Conservation (phyloP, 2,797 vertebrate species). For the Falco novaeseelandiae region DNA sequence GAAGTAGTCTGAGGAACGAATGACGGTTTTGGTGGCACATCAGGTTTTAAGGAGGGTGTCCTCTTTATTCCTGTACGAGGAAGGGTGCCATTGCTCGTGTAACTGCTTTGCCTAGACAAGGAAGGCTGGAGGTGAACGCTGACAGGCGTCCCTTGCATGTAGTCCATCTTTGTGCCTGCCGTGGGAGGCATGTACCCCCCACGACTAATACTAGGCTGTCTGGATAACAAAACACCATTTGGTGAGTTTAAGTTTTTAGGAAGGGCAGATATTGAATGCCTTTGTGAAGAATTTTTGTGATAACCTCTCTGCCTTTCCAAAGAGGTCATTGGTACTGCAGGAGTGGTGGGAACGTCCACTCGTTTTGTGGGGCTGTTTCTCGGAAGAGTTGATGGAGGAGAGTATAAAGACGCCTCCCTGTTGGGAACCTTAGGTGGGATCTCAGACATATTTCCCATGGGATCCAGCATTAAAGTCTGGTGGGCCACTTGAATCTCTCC, state of each 20-base stretch:
- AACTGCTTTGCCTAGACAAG: conserved; percentile 93
- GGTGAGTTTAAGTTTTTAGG: conserved; percentile 92
- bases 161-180: conserved; percentile 93
- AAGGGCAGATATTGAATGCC: conserved; percentile 94
- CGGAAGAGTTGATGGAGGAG: conserved; percentile 94
- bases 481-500: conserved; percentile 89
- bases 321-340: conserved; percentile 91
- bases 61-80: conserved; percentile 95
- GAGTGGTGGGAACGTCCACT: conserved; percentile 92
- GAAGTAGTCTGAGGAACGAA: conserved; percentile 92
- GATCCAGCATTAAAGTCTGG: conserved; percentile 92
- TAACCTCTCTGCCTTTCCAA: conserved; percentile 94
- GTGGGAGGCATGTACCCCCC: conserved; percentile 90
- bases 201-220: conserved; percentile 94
- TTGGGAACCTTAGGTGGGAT: conserved; percentile 95
- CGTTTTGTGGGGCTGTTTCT: conserved; percentile 97
- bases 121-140: conserved; percentile 90
- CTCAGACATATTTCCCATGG: conserved; percentile 92
- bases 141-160: conserved; percentile 87
- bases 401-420: conserved; percentile 95
- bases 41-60: conserved; percentile 96
- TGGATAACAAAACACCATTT: conserved; percentile 91
- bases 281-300: conserved; percentile 94
- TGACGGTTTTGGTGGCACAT: conserved; percentile 97
- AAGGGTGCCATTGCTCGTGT: conserved; percentile 93